A percentile compares a stretch with the other conserved stretches of the same genome.
phyloP scores from a whole-genome alignment of 2,888 invertebrate species.

The Drosophila kanekoi region DNA sequence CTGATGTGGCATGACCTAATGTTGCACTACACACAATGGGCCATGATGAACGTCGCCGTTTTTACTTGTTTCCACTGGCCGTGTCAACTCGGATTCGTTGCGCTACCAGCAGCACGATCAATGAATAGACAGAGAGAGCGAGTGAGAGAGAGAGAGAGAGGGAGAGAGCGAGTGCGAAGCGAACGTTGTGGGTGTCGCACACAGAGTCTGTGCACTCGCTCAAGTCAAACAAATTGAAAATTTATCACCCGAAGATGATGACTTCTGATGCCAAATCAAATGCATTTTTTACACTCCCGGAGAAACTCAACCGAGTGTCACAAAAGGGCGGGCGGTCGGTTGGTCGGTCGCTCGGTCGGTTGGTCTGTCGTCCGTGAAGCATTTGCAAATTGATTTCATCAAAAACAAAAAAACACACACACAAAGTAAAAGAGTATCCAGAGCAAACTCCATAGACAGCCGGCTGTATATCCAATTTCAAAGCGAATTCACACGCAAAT shows the following conservation, averaged over 20 bases:
- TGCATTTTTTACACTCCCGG: conserved; percentile 72
- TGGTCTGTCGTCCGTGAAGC: conserved; percentile 54
- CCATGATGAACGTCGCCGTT: conserved; percentile 58
- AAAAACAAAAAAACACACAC: conserved; percentile 2
- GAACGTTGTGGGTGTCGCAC: conserved; percentile 50
- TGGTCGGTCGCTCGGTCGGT: neutral
- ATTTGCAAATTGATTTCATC: conserved; percentile 74
- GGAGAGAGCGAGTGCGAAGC: neutral
- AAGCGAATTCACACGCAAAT: conserved; percentile 80
- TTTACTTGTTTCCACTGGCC: conserved; percentile 30
- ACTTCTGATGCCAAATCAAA: conserved; percentile 70
- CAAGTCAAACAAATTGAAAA: conserved; percentile 78
- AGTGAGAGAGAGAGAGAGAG: neutral
- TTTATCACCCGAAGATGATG: conserved; percentile 77
- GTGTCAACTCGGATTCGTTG: conserved; percentile 71
- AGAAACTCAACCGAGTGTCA: conserved; percentile 33
- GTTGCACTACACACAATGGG: conserved; percentile 78
- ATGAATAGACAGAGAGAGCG: conserved; percentile 18
- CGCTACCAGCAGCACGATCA: conserved; percentile 65
- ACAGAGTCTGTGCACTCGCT: conserved; percentile 38
- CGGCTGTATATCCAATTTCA: conserved; percentile 69
- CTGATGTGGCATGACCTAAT: conserved; percentile 76
- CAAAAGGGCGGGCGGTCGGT: conserved; percentile 25
- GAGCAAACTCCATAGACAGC: conserved; percentile 31
- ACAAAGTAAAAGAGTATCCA: conserved; percentile 15